Evolutionary conservation across 1,140 invertebrate species (phyloP).

Genomic region (Brachionus paranguensis): DNA sequence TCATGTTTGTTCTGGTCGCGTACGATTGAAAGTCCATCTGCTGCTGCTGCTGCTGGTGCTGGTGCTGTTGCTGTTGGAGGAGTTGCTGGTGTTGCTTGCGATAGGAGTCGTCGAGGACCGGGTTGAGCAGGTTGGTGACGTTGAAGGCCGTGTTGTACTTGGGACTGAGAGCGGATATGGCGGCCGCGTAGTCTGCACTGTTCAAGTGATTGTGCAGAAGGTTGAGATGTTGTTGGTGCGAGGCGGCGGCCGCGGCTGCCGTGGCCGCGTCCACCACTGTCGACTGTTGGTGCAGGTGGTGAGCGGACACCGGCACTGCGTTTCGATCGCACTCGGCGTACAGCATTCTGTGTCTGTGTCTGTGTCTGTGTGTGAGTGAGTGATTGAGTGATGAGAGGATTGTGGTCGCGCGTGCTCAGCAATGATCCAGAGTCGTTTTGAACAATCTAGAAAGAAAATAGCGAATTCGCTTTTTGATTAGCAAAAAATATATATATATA

Average conservation of each 20-base stretch:
- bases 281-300: slow-evolving; percentile 2
- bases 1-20: neutral
- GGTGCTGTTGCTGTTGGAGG: neutral
- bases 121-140: slow-evolving; percentile 21
- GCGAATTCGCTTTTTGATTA: neutral
- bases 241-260: neutral
- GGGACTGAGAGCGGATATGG: slow-evolving; percentile 10
- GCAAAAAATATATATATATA: neutral
- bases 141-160: slow-evolving; percentile 38
- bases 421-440: neutral
- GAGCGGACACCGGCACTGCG: neutral
- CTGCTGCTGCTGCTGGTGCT: neutral
- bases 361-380: neutral
- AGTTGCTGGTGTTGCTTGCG: slow-evolving; percentile 9
- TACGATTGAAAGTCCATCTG: neutral
- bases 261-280: too few relatives aligned
- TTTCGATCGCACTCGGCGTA: slow-evolving; percentile 28
- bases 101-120: slow-evolving; percentile 32
- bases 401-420: neutral
- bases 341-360: neutral
- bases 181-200: slow-evolving; percentile 4
- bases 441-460: neutral
- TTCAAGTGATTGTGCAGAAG: slow-evolving; percentile 13
- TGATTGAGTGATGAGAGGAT: neutral
- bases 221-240: neutral